Percentiles rank a stretch among this genome's conserved stretches.
phyloP scores from a whole-genome alignment of 1,140 invertebrate species.

The Sesamia nonagrioides region DNA sequence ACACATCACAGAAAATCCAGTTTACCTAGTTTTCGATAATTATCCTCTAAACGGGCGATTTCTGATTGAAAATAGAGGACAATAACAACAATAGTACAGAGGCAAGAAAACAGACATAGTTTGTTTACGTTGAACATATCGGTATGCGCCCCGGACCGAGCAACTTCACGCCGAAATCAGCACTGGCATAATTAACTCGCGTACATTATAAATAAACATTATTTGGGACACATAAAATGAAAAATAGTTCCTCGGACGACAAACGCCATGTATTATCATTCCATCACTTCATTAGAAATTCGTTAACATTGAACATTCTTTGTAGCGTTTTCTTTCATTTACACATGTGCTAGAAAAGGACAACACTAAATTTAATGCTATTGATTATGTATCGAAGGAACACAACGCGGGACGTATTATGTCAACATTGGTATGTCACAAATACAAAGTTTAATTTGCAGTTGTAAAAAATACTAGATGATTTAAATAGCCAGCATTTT shows the following conservation, averaged over 20 bases:
- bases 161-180: slow-evolving; percentile 64
- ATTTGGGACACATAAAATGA: slow-evolving; percentile 68
- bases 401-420: not conserved
- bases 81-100: slow-evolving; percentile 80
- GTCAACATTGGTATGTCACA: slow-evolving; percentile 44
- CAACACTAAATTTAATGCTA: not conserved
- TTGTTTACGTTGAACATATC: slow-evolving; percentile 84
- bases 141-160: slow-evolving; percentile 53
- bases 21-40: slow-evolving; percentile 77
- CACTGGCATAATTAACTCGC: slow-evolving; percentile 72
- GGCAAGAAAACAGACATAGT: slow-evolving; percentile 80
- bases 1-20: slow-evolving; percentile 13
- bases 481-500: not conserved
- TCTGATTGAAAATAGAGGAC: slow-evolving; percentile 83
- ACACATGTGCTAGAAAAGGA: not conserved
- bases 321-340: not conserved
- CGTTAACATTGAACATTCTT: slow-evolving; percentile 31
- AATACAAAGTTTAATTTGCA: slow-evolving; percentile 35
- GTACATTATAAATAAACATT: slow-evolving; percentile 78
- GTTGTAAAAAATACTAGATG: not conserved
- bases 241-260: slow-evolving; percentile 59
- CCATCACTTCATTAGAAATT: slow-evolving; percentile 29
- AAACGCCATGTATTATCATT: slow-evolving; percentile 48
- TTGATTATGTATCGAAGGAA: not conserved
- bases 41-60: slow-evolving; percentile 78